Evolutionary conservation across 2,888 invertebrate genomes (phyloP), one percentile per base, ranked within the genome.

Genomic region (Clistopyga incitator): DNA sequence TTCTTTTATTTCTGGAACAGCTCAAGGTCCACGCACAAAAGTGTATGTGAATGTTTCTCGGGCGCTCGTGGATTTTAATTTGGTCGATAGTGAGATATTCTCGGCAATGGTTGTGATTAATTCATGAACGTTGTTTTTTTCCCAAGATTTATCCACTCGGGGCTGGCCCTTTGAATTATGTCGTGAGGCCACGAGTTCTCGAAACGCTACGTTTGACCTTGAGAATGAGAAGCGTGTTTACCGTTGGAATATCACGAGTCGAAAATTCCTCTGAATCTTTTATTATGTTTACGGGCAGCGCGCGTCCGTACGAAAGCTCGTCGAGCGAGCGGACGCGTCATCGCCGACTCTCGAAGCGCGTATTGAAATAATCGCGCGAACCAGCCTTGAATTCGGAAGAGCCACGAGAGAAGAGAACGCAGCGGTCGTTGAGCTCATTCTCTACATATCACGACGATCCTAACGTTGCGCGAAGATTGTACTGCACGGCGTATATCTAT

Each of bases 321-420:
- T 25, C 20, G 18, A 20, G 56, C 20, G 45, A 18, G 18, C 52
- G 74, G 11, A 50, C 42, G 50, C 25, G 67, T 45, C 45, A 45
- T 45, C 15, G 45, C 45, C 4, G 45, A 15, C 56, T 64, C 54
- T 34, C 38, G 10, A n/a, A 61, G 34, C 2, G 3, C 18, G 34
- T 8, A 11, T 38, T 23, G 65, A 65, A 65, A 29, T 34, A 38
- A 1, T n/a, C 61, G 18, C n/a, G 59, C 34, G 25, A 13, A 56
- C 61, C 54, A 75, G 78, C 82, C 78, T 82, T 82, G 82, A 78
- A 78, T 82, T 82, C 29, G 25, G 67, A 78, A 78, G 82, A 78
- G 72, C 3, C n/a, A 13, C 29, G 25, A 54, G n/a, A n/a, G 52
- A 74, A 23, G 78, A 47, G 70, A 68, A 50, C 25, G 3, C 15